Conservation (phyloP, 2,888 invertebrate genomes). For the Hecatera dysodea region DNA sequence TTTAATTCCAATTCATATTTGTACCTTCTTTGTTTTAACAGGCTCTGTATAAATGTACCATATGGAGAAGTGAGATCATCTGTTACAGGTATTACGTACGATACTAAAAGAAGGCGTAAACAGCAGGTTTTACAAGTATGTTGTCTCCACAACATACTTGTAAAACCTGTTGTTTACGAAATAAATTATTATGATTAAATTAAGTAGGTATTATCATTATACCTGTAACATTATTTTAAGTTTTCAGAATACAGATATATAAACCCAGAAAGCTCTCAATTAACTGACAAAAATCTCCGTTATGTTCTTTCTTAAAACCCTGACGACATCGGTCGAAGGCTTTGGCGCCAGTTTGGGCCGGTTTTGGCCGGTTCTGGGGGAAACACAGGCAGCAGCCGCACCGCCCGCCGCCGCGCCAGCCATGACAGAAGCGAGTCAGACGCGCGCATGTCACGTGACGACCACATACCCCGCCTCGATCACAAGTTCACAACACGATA, state of each 20-base stretch:
- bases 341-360: constrained; percentile 68
- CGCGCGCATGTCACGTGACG: constrained; percentile 28
- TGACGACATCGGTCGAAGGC: constrained; percentile 59
- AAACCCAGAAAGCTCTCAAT: constrained; percentile 2
- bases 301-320: constrained; percentile 5
- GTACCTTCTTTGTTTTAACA: no score
- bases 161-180: no score
- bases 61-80: no score
- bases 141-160: no score
- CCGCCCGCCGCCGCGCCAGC: constrained; percentile 35
- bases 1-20: no score
- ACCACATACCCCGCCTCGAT: constrained; percentile 4
- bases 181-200: no score
- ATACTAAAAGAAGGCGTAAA: no score
- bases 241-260: not conserved
- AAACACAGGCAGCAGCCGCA: constrained; percentile 43
- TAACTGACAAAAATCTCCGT: constrained; percentile 2
- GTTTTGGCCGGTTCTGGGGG: constrained; percentile 62
- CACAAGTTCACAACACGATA: not conserved
- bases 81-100: no score
- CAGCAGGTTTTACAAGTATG: no score
- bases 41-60: no score
- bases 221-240: not conserved
- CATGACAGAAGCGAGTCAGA: constrained; percentile 31
- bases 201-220: no score